Conservation (phyloP, 2,113 vertebrate genomes). For the Microtus montanus region DNA sequence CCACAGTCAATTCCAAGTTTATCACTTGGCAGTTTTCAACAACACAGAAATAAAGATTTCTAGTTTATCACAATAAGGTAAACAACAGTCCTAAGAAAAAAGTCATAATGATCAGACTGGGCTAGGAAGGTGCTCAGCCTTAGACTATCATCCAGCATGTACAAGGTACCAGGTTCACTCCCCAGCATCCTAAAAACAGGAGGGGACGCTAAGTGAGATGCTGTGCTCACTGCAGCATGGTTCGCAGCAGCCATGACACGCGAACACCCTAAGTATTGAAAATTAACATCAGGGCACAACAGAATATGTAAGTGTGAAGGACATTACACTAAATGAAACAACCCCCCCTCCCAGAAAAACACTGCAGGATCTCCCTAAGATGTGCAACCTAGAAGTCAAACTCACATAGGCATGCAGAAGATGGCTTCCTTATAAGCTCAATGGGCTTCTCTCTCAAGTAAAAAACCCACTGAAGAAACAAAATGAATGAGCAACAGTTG, state of each 20-base stretch:
- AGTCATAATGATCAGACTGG: no score
- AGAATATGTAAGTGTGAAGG: neutral
- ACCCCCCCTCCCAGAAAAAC: no score
- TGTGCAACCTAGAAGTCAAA: neutral
- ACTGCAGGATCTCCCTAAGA: neutral
- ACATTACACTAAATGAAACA: neutral
- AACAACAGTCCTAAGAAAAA: neutral
- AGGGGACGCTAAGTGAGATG: neutral
- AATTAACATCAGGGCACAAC: neutral
- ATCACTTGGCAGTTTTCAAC: neutral
- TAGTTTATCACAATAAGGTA: neutral
- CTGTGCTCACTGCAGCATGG: neutral
- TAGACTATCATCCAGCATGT: no score
- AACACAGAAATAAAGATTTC: neutral
- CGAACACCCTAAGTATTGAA: neutral
- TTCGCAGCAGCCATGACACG: neutral
- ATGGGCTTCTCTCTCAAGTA: neutral
- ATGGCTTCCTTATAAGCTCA: neutral
- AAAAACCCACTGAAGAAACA: constrained; percentile 39
- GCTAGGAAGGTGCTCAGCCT: neutral
- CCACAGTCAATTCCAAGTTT: neutral
- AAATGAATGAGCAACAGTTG: neutral
- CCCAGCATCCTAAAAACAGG: neutral
- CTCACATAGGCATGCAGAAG: neutral
- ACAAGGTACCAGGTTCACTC: neutral